Evolutionary conservation across 2,888 invertebrate species (phyloP), one percentile per base, ranked within the genome.

Genomic region (Epirrhoe alternata): DNA sequence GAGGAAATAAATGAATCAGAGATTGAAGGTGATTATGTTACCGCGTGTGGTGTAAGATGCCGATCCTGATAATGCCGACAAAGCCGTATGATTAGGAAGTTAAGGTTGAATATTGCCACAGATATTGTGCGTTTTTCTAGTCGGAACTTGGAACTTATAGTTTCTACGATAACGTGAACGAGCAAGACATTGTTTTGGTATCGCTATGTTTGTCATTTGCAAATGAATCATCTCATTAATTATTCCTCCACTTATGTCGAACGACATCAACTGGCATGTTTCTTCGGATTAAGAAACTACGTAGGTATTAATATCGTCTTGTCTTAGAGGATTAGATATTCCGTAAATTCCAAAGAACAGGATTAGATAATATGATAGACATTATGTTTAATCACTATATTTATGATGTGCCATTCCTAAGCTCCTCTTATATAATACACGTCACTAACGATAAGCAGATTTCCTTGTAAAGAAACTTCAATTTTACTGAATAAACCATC

Each of bases 1-100:
- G 54, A 60, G 38, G 10, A n/a, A 58, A 49, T 61, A 59, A 54
- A 53, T 66, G 57, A 65, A 55, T 65, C 60, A 30, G 55, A 61
- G 55, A 65, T 65, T 51, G 33, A 60, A 65, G 52, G 59, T 33
- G 51, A 60, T 60, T 60, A 60, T 12, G 45, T 30, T 56, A 45
- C 54, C 50, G 49, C 49, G 55, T 50, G 30, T 58, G 54, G 55
- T 31, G 56, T 50, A 14, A 16, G 42, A 58, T 49, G 38, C 33
- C 47, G 10, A 55, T 30, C 49, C 42, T 31, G 35, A 50, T 38
- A 55, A 49, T 16, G 1, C 38, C 33, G 47, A 54, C 30, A 17
- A 33, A 50, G 14, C 31, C 49, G 7, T 64, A 42, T 24, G 3
- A 33, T 5, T 4, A 42, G 8, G 45, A 5, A 0, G 10, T 24